phyloP scores from a whole-genome alignment of 2,797 vertebrate species.

The Alcedo quadribrachys region DNA sequence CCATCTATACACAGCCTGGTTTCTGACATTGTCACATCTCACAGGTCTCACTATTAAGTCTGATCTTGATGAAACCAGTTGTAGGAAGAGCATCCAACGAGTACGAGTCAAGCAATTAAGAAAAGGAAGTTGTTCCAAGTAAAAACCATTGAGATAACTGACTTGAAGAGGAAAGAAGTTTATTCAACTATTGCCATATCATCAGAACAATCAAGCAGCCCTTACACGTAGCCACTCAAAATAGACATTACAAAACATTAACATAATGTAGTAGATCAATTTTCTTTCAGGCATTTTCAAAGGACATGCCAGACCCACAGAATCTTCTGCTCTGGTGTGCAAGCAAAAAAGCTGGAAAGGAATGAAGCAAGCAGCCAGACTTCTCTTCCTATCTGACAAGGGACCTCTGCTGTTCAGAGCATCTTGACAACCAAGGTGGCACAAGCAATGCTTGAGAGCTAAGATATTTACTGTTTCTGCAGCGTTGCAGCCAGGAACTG shows the following conservation, averaged over 20 bases:
- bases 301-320: constrained; percentile 72
- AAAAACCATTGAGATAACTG: constrained; percentile 75
- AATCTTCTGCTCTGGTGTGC: constrained; percentile 59
- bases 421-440: constrained; percentile 42
- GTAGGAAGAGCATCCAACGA: not conserved
- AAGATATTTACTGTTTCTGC: constrained; percentile 34
- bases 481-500: constrained; percentile 38
- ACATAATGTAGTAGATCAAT: constrained; percentile 76
- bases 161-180: constrained; percentile 72
- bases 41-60: not conserved
- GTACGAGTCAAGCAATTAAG: not conserved
- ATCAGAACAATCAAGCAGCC: constrained; percentile 78
- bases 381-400: constrained; percentile 40
- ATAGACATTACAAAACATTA: constrained; percentile 79
- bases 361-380: constrained; percentile 61
- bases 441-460: constrained; percentile 23
- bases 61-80: not conserved
- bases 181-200: constrained; percentile 77
- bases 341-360: constrained; percentile 60
- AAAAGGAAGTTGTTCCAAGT: constrained; percentile 60
- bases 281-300: constrained; percentile 80
- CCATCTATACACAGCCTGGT: not conserved
- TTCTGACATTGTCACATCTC: not conserved
- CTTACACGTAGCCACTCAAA: constrained; percentile 71
- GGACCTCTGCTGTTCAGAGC: constrained; percentile 21